Evolutionary conservation across 2,888 invertebrate species (phyloP), one percentile per base, ranked within the genome.

Genomic region (Euclidia mi): DNA sequence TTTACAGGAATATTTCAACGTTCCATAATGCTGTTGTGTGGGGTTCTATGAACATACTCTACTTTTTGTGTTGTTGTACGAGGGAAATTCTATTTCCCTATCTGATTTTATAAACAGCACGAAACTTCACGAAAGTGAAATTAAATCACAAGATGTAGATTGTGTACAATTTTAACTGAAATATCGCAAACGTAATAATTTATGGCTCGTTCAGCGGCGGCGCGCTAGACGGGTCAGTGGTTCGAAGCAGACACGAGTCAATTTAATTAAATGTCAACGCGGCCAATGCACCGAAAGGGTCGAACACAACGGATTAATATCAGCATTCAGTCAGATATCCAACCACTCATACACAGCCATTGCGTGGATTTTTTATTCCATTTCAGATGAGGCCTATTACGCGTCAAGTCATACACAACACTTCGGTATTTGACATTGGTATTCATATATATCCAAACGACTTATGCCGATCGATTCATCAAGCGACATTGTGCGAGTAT

Each of bases 211-310:
- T 46, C 43, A 44, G 44, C 10, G 14, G 56, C 58, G 34, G 46
- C 34, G 45, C 34, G 46, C 43, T 41, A 56, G 75, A 69, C 78
- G 76, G 84, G 76, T 85, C 86, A 85, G 79, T 82, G 81, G 81
- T 82, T 85, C 77, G 83, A 73, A 60, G 76, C 78, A 78, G 78
- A 80, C 81, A 69, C 73, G 79, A 84, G 78, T 88, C 87, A 86
- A 85, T 89, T 91, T 87, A 88, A 91, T 92, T 89, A 89, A 92
- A 92, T 89, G 90, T 87, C 90, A 89, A 78, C 83, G 78, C 81
- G 83, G 82, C 68, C 83, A 81, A 83, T 86, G 86, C 90, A 83
- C 83, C 77, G 79, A 76, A 71, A 81, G 68, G 75, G 68, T 65
- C 65, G 71, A 81, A 79, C 78, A 78, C 71, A 73, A 63, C 59